Percentiles rank a stretch among this genome's conserved stretches.
Conservation (phyloP, 2,113 vertebrate species). For the Phalacrocorax aristotelis region DNA sequence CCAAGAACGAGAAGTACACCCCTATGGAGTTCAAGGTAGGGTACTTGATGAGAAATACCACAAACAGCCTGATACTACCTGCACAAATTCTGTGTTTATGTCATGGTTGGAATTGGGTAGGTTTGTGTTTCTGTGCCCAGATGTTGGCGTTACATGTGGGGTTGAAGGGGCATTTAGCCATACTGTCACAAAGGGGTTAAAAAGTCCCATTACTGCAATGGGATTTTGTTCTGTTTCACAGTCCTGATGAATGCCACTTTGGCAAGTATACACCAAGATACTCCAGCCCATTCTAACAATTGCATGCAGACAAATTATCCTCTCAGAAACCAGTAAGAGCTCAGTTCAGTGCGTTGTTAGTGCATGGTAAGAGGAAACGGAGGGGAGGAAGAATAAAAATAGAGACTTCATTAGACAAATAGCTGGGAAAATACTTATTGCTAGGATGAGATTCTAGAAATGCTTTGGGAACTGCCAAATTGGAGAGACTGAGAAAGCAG, state of each 20-base stretch:
- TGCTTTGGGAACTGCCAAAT: background rate
- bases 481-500: background rate
- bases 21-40: constrained; percentile 99
- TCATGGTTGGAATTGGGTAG: background rate
- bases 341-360: constrained; percentile 25
- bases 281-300: constrained; percentile 26
- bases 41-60: background rate
- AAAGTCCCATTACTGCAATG: constrained; percentile 8
- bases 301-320: background rate
- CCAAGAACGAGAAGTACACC: constrained; percentile 99
- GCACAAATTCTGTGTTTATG: background rate
- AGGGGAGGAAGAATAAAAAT: constrained; percentile 58
- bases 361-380: constrained; percentile 1
- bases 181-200: background rate
- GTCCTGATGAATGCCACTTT: constrained; percentile 14
- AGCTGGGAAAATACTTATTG: constrained; percentile 1
- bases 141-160: background rate
- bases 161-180: background rate
- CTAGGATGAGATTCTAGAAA: background rate
- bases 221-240: constrained; percentile 44
- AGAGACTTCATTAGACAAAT: constrained; percentile 28
- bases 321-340: constrained; percentile 10
- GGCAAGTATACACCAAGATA: constrained; percentile 12
- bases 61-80: background rate
- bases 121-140: background rate